phyloP scores from a whole-genome alignment of 64 coral and sea anemone species.

The Porites lutea region DNA sequence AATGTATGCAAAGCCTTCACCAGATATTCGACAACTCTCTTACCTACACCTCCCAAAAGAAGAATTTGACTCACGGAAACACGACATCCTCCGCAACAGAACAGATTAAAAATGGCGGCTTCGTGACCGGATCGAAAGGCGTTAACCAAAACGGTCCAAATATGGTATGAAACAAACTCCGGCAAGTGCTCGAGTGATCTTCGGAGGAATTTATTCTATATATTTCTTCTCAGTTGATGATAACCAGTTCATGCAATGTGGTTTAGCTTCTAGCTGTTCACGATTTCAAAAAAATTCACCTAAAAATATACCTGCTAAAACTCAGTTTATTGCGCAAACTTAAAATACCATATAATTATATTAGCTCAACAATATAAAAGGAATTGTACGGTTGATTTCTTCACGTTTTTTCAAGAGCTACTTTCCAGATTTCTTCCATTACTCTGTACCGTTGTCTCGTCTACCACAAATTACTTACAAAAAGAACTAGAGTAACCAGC shows the following conservation, averaged over 20 bases:
- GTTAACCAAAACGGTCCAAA: slow-evolving; percentile 2
- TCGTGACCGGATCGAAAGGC: neutral
- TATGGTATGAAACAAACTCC: slow-evolving; percentile 35
- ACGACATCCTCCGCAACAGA: neutral
- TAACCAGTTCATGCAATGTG: neutral
- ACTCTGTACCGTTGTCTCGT: no score
- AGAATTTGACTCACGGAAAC: slow-evolving; percentile 56
- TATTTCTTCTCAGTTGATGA: neutral
- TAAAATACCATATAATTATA: no score
- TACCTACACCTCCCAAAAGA: slow-evolving; percentile 39
- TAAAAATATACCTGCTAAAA: no score
- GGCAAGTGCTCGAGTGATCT: slow-evolving; percentile 9
- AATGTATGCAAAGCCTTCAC: slow-evolving; percentile 5
- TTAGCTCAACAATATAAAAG: no score
- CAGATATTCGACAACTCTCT: neutral
- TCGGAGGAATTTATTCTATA: neutral
- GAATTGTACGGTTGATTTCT: no score
- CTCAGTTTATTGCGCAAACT: no score
- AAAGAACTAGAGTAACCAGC: no score
- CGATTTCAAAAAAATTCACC: no score
- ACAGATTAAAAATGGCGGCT: slow-evolving; percentile 3
- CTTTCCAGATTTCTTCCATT: no score
- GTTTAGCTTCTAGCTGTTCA: no score
- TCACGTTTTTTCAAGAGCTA: no score
- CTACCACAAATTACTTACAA: no score